These are phyloP conservation scores for Leptura quadrifasciata DNA, from an alignment of 2,888 invertebrate genomes.

Conservation along the genomic window DNA sequence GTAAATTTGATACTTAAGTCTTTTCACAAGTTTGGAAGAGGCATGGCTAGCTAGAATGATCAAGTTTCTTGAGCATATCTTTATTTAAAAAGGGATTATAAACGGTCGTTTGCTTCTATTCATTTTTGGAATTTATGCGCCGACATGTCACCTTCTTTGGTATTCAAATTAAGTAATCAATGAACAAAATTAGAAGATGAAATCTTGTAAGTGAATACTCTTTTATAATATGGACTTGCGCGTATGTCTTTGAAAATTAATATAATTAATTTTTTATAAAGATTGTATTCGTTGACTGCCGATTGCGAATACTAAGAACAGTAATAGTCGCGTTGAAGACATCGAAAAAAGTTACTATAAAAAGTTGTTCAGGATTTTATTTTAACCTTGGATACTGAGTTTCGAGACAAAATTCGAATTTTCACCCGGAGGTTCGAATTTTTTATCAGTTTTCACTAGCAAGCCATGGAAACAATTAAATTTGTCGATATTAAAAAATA, in stretches of 20 bases:
- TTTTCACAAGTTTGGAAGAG: slow-evolving; percentile 41
- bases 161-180: slow-evolving; percentile 14
- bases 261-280: neutral
- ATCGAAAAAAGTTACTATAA: too few relatives aligned
- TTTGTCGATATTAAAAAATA: too few relatives aligned
- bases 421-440: too few relatives aligned
- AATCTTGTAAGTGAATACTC: neutral
- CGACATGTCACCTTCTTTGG: slow-evolving; percentile 31
- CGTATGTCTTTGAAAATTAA: neutral
- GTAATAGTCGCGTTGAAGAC: too few relatives aligned
- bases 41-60: slow-evolving; percentile 32
- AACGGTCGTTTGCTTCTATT: slow-evolving; percentile 50
- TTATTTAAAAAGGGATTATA: slow-evolving; percentile 51
- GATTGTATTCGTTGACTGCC: too few relatives aligned
- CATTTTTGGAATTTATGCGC: slow-evolving; percentile 50
- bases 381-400: too few relatives aligned
- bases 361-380: too few relatives aligned
- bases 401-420: too few relatives aligned
- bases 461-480: too few relatives aligned
- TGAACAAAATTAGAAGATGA: slow-evolving; percentile 17
- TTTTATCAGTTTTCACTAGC: too few relatives aligned
- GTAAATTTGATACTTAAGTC: slow-evolving; percentile 43
- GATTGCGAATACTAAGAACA: too few relatives aligned
- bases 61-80: slow-evolving; percentile 49
- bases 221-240: neutral